These are phyloP conservation scores for Scortum barcoo DNA, from an alignment of 2,113 vertebrate species.

Conservation along the genomic window DNA sequence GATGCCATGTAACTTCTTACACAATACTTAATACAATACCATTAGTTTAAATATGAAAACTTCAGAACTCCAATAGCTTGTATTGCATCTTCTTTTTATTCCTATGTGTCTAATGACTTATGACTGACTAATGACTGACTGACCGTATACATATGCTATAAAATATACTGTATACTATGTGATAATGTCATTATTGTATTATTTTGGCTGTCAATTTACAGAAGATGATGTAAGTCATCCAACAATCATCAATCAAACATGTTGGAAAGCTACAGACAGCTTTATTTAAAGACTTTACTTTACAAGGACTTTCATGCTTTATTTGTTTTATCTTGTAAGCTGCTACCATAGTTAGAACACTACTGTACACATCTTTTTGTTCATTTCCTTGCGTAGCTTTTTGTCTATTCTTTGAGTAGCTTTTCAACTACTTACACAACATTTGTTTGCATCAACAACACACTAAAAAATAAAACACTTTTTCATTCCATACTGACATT, in stretches of 20 bases:
- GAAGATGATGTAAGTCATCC: not conserved
- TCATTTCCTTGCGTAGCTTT: not conserved
- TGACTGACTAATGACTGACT: too few relatives aligned
- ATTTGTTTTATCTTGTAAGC: not conserved
- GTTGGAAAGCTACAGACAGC: not conserved
- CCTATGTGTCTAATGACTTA: not conserved
- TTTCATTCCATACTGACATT: not conserved
- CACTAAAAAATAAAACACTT: not conserved
- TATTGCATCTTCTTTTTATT: not conserved
- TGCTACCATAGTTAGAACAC: not conserved
- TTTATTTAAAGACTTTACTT: slow-evolving; percentile 8
- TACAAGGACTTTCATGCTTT: not conserved
- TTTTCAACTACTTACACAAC: not conserved
- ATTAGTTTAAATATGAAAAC: slow-evolving; percentile 2
- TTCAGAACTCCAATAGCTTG: not conserved
- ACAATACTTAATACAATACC: not conserved
- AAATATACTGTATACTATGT: not conserved
- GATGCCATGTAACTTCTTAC: not conserved
- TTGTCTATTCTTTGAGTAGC: not conserved
- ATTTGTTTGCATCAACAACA: not conserved
- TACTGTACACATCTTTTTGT: not conserved
- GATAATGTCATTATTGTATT: not conserved
- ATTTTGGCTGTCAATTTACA: not conserved
- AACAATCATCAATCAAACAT: slow-evolving; percentile 10
- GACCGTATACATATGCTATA: not conserved